Percentiles rank a stretch among this genome's conserved stretches.
phyloP scores from a whole-genome alignment of 2,113 vertebrate species.

The Lepisosteus oculatus region DNA sequence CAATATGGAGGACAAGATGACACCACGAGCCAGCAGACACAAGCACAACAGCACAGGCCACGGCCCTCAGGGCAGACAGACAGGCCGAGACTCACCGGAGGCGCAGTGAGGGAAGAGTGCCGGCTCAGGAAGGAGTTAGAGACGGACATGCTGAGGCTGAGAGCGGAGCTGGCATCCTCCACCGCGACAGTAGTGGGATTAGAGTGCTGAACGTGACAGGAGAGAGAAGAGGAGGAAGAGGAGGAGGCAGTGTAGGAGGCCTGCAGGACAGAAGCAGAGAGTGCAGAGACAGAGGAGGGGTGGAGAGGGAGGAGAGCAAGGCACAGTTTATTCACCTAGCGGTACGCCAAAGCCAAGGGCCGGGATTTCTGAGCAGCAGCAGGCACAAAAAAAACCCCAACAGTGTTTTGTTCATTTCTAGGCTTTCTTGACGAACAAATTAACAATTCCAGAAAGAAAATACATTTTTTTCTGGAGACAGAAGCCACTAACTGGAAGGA shows the following conservation, averaged over 20 bases:
- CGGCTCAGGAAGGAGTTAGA: slow-evolving; percentile 98
- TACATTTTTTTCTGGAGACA: no score
- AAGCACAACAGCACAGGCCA: slow-evolving; percentile 40
- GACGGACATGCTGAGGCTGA: slow-evolving; percentile 93
- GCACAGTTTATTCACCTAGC: slow-evolving; percentile 20
- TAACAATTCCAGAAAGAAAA: no score
- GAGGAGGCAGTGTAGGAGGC: slow-evolving; percentile 89
- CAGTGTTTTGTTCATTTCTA: background rate
- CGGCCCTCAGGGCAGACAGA: slow-evolving; percentile 19
- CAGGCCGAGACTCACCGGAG: slow-evolving; percentile 82
- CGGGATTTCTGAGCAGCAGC: slow-evolving; percentile 8
- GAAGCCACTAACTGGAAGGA: no score
- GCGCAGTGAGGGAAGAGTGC: slow-evolving; percentile 87
- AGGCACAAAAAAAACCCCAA: background rate
- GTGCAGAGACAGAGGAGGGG: slow-evolving; percentile 37
- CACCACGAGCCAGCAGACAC: slow-evolving; percentile 21
- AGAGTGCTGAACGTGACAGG: slow-evolving; percentile 82
- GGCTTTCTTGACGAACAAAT: no score
- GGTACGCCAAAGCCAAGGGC: slow-evolving; percentile 14
- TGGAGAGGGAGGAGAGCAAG: slow-evolving; percentile 14
- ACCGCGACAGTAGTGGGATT: slow-evolving; percentile 75
- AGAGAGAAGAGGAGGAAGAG: slow-evolving; percentile 83
- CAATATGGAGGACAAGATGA: slow-evolving; percentile 31
- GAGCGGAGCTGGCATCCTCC: slow-evolving; percentile 85
- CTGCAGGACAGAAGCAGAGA: slow-evolving; percentile 69